A percentile compares a stretch with the other conserved stretches of the same genome.
phyloP scores from a whole-genome alignment of 1,140 invertebrate species.

The Cylas formicarius region DNA sequence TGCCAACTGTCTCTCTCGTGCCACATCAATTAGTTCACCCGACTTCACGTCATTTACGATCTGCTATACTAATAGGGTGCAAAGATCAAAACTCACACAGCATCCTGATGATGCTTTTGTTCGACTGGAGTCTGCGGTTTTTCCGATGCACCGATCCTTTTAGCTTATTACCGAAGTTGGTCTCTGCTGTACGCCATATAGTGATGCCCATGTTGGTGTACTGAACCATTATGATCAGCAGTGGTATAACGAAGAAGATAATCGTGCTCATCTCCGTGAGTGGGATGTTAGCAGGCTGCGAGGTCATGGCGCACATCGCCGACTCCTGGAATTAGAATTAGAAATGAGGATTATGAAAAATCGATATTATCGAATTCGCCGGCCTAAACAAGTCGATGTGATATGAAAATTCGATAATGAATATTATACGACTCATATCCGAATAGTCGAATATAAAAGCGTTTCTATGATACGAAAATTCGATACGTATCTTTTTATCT shows the following conservation, averaged over 20 bases:
- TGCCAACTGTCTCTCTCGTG: no score
- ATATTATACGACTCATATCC: no score
- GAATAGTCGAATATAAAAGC: no score
- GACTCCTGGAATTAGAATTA: slow-evolving; percentile 53
- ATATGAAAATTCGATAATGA: no score
- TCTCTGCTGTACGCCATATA: slow-evolving; percentile 50
- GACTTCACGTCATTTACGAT: no score
- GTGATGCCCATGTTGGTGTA: slow-evolving; percentile 70
- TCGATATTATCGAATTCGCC: no score
- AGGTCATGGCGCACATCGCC: slow-evolving; percentile 68
- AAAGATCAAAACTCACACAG: slow-evolving; percentile 64
- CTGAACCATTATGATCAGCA: slow-evolving; percentile 66
- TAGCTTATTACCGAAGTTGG: slow-evolving; percentile 43
- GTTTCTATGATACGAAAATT: no score
- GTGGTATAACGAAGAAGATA: slow-evolving; percentile 78
- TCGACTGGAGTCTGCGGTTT: slow-evolving; percentile 55
- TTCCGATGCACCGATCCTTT: slow-evolving; percentile 60
- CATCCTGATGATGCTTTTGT: slow-evolving; percentile 73
- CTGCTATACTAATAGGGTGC: no score
- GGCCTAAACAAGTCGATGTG: no score
- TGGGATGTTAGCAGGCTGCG: slow-evolving; percentile 53
- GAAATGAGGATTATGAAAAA: no score
- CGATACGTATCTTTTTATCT: no score
- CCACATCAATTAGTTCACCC: no score
- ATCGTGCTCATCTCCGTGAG: slow-evolving; percentile 74